Conservation (phyloP, 2,888 invertebrate genomes). For the Oscheius onirici region DNA sequence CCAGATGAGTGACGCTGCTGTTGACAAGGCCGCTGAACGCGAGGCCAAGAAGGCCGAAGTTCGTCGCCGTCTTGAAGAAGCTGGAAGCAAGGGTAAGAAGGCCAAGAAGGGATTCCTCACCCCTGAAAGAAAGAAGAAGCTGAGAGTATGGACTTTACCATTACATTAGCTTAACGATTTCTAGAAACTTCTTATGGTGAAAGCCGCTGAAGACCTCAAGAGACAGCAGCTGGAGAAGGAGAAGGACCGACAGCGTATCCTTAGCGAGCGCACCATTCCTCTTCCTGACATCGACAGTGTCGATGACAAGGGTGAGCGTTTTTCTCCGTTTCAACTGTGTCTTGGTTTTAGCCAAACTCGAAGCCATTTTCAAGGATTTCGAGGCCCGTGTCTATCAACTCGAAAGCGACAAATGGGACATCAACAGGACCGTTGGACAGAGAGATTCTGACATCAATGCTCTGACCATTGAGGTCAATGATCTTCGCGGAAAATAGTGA, state of each 20-base stretch:
- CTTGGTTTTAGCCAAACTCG: slow-evolving; percentile 55
- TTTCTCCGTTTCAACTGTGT: not conserved
- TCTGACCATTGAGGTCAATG: slow-evolving; percentile 98
- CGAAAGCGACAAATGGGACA: slow-evolving; percentile 85
- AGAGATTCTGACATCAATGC: slow-evolving; percentile 84
- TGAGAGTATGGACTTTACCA: slow-evolving; percentile 84
- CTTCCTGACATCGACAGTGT: slow-evolving; percentile 88
- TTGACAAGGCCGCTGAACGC: slow-evolving; percentile 89
- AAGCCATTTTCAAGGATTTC: slow-evolving; percentile 67
- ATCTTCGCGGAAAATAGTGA: slow-evolving; percentile 97
- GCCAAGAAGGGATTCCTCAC: slow-evolving; percentile 98
- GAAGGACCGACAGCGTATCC: slow-evolving; percentile 92
- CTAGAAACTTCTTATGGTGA: slow-evolving; percentile 97
- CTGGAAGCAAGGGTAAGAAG: slow-evolving; percentile 83
- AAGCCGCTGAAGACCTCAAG: slow-evolving; percentile 99
- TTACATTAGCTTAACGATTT: not conserved
- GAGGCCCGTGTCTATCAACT: slow-evolving; percentile 77
- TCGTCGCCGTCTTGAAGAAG: slow-evolving; percentile 96
- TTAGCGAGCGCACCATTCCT: slow-evolving; percentile 90
- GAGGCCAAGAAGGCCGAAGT: slow-evolving; percentile 95
- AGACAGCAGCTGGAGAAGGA: slow-evolving; percentile 99
- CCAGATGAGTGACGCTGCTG: slow-evolving; percentile 52
- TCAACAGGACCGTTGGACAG: slow-evolving; percentile 86
- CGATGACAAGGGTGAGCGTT: slow-evolving; percentile 82
- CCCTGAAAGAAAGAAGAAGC: slow-evolving; percentile 99